These are phyloP conservation scores for Xanthia togata DNA, from an alignment of 2,888 invertebrate species.

Conservation along the genomic window DNA sequence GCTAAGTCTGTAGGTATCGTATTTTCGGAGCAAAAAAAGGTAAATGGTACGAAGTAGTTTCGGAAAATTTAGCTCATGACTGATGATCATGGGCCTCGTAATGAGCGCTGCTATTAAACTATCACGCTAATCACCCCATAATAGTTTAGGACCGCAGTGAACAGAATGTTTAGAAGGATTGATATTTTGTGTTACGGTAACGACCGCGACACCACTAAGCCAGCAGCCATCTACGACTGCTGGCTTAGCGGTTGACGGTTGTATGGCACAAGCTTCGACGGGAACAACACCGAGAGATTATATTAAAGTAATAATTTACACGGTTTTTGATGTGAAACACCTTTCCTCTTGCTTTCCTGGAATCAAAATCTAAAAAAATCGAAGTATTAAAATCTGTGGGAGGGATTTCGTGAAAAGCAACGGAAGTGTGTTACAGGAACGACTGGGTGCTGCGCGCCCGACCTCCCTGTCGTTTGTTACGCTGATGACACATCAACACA, in stretches of 20 bases:
- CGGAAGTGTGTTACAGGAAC: too few species aligned
- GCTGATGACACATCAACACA: too few species aligned
- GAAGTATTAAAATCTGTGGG: too few species aligned
- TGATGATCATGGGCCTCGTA: conserved; percentile 5
- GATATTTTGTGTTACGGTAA: background rate
- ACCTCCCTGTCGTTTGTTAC: too few species aligned
- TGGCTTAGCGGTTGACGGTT: background rate
- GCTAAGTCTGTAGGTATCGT: conserved; percentile 10
- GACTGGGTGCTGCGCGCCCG: too few species aligned
- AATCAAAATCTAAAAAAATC: too few species aligned
- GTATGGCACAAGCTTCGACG: background rate
- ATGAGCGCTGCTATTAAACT: conserved; percentile 6
- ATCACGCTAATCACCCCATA: background rate
- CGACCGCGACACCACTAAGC: background rate
- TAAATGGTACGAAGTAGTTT: conserved; percentile 3
- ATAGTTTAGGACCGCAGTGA: background rate
- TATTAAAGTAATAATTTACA: background rate
- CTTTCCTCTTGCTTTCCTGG: too few species aligned
- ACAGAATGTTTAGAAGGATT: background rate
- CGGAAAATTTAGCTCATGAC: conserved; percentile 1
- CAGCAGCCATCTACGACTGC: background rate
- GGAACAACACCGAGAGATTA: background rate
- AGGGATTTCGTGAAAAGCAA: too few species aligned
- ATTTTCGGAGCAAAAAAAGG: conserved; percentile 22
- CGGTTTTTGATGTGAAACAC: background rate